These are phyloP conservation scores for Haemorhous mexicanus DNA, from an alignment of 2,113 vertebrate genomes.

Conservation along the genomic window DNA sequence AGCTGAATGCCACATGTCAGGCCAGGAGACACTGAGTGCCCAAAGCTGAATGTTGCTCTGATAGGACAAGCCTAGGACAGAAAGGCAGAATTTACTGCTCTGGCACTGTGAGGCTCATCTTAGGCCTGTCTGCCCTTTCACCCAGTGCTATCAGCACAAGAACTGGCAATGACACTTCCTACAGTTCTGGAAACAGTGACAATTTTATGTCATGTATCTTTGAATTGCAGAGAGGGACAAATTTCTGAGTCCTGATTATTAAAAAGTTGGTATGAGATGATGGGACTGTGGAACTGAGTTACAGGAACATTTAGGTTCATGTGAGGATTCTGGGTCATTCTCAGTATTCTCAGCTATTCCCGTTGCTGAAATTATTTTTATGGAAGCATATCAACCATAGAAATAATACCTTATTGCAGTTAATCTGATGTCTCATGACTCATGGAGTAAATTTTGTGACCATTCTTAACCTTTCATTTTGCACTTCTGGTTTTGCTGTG, in stretches of 20 bases:
- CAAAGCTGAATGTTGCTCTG: background rate
- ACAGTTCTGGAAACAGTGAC: background rate
- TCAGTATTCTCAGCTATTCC: background rate
- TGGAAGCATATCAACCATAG: background rate
- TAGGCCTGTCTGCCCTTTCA: background rate
- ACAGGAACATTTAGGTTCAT: background rate
- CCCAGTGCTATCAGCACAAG: background rate
- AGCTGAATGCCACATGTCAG: slow-evolving; percentile 40
- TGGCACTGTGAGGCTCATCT: background rate
- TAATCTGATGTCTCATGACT: background rate
- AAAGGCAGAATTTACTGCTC: background rate
- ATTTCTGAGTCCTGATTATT: background rate
- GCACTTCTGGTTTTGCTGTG: slow-evolving; percentile 6
- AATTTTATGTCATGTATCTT: background rate
- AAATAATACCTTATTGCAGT: background rate
- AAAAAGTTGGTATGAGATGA: background rate
- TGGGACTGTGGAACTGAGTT: background rate
- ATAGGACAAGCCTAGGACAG: background rate
- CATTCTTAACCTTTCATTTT: background rate
- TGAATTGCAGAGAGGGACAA: background rate
- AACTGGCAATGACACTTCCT: background rate
- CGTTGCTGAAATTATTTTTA: background rate
- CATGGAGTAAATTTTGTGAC: background rate
- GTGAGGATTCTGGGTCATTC: background rate
- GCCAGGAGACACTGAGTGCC: background rate